A percentile compares a stretch with the other conserved stretches of the same genome.
phyloP scores from a whole-genome alignment of 92 coral and sea anemone species.

The Nematostella vectensis region DNA sequence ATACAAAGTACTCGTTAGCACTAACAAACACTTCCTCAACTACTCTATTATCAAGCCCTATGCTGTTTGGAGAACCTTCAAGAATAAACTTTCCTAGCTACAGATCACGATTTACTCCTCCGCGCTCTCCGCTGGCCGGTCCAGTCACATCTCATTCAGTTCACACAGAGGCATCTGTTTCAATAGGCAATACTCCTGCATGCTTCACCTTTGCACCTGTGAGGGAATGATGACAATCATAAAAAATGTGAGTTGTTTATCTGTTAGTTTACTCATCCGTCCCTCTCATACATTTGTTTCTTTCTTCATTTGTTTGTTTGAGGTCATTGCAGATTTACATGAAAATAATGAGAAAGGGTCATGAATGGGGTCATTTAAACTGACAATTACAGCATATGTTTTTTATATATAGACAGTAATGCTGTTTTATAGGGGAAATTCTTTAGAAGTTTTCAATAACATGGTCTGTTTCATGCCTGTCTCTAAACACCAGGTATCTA shows the following conservation, averaged over 20 bases:
- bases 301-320: too few relatives aligned
- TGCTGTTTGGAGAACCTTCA: slow-evolving; percentile 70
- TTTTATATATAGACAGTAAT: too few relatives aligned
- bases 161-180: slow-evolving; percentile 59
- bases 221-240: slow-evolving; percentile 52
- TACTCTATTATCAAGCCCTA: slow-evolving; percentile 39
- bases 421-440: too few relatives aligned
- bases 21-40: slow-evolving; percentile 32
- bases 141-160: slow-evolving; percentile 62
- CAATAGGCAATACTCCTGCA: slow-evolving; percentile 55
- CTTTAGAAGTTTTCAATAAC: too few relatives aligned
- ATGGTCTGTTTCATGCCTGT: too few relatives aligned
- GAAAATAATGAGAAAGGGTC: too few relatives aligned
- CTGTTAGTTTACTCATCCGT: background rate
- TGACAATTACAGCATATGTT: too few relatives aligned
- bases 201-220: slow-evolving; percentile 98
- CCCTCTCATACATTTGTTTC: background rate
- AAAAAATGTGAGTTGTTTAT: background rate
- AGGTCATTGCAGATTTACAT: too few relatives aligned
- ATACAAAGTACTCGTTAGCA: slow-evolving; percentile 28
- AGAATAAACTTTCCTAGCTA: slow-evolving; percentile 55
- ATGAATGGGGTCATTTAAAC: too few relatives aligned
- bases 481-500: too few relatives aligned
- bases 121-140: slow-evolving; percentile 97
- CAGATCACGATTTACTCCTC: slow-evolving; percentile 91